Conservation (phyloP, 2,113 vertebrate species). For the Donacobius atricapilla region DNA sequence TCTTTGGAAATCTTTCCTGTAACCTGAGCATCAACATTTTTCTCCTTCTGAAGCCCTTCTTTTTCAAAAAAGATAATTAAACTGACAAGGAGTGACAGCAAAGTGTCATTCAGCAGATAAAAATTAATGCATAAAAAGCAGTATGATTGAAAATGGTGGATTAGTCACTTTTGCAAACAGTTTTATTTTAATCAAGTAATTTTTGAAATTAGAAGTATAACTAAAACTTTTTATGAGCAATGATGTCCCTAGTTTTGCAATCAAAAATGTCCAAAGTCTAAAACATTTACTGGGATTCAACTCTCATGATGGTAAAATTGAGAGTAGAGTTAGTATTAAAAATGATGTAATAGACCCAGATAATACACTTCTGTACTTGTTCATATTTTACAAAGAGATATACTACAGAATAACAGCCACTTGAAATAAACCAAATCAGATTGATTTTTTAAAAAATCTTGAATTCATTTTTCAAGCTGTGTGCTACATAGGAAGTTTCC, state of each 20-base stretch:
- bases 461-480: not conserved
- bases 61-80: not conserved
- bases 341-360: not conserved
- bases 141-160: not conserved
- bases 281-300: not conserved
- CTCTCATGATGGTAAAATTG: not conserved
- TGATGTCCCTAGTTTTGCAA: not conserved
- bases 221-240: not conserved
- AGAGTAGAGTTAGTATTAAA: not conserved
- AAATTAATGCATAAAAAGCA: not conserved
- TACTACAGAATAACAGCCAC: not conserved
- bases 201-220: not conserved
- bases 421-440: not conserved
- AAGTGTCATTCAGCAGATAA: not conserved
- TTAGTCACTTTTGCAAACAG: not conserved
- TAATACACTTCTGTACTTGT: not conserved
- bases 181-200: not conserved
- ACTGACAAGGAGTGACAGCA: not conserved
- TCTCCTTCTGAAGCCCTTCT: not conserved
- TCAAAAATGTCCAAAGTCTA: not conserved
- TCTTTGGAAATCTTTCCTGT: not conserved
- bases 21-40: not conserved
- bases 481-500: constrained; percentile 1
- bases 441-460: not conserved
- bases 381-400: not conserved